Percentiles rank a stretch among this genome's conserved stretches.
Conservation (phyloP, 2,113 vertebrate species). For the Peucedramus taeniatus region DNA sequence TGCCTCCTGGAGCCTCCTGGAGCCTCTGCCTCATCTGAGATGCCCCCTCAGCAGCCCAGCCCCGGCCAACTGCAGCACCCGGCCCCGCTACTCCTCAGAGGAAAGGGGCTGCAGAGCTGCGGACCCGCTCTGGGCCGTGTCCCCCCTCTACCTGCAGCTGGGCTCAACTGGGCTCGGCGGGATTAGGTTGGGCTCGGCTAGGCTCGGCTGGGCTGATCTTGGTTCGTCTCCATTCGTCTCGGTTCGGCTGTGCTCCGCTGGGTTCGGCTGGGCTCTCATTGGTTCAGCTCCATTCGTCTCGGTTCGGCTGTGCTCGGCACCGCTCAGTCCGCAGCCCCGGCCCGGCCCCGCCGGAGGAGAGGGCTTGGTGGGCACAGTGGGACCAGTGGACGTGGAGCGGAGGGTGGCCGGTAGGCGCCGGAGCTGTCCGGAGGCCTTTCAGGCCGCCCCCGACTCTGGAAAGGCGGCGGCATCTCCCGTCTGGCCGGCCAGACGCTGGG, state of each 20-base stretch:
- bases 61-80: too few species aligned
- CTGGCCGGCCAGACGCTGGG: neutral
- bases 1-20: neutral
- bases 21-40: neutral
- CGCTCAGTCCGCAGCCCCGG: neutral
- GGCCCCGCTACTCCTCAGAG: too few species aligned
- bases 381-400: neutral
- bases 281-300: too few species aligned
- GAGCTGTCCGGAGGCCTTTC: neutral
- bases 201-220: neutral
- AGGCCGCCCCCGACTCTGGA: neutral
- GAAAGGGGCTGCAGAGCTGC: neutral
- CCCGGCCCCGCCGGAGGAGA: too few species aligned
- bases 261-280: neutral
- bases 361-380: neutral
- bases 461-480: neutral
- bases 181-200: neutral
- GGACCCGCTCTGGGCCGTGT: too few species aligned
- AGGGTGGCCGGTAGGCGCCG: neutral
- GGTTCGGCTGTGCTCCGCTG: neutral
- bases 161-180: neutral
- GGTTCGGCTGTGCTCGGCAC: fast-evolving
- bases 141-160: neutral
- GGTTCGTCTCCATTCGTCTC: neutral
- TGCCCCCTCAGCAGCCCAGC: neutral